phyloP scores from a whole-genome alignment of 2,113 vertebrate genomes.

The Pogona vitticeps region DNA sequence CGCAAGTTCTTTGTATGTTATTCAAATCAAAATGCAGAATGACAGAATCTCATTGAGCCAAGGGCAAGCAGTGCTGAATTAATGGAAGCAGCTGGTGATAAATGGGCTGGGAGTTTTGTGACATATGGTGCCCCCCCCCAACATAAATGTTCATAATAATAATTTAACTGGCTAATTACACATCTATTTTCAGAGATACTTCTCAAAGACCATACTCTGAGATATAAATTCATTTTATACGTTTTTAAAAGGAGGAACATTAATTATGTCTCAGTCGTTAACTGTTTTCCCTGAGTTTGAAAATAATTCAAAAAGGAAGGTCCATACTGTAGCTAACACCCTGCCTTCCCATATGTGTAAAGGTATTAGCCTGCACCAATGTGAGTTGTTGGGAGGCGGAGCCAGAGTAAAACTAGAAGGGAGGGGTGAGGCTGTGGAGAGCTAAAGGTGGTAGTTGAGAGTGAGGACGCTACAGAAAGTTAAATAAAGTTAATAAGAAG shows the following conservation, averaged over 20 bases:
- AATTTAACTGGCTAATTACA: constrained; percentile 72
- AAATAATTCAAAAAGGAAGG: neutral
- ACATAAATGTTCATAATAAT: constrained; percentile 73
- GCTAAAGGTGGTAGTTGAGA: too few species aligned
- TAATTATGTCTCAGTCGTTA: constrained; percentile 67
- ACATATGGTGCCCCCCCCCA: constrained; percentile 71
- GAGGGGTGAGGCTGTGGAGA: too few species aligned
- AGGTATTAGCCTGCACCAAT: too few species aligned
- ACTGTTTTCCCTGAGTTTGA: constrained; percentile 37
- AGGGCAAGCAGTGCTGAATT: constrained; percentile 64
- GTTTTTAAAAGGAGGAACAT: constrained; percentile 56
- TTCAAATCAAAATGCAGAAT: constrained; percentile 60
- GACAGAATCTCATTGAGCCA: constrained; percentile 53
- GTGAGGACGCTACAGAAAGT: too few species aligned
- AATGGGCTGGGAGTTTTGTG: constrained; percentile 66
- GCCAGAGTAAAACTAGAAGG: too few species aligned
- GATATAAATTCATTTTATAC: constrained; percentile 70
- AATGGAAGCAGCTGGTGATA: constrained; percentile 70
- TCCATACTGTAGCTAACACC: too few species aligned
- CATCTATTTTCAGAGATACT: constrained; percentile 54
- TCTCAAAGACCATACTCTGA: constrained; percentile 72
- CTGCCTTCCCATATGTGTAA: too few species aligned
- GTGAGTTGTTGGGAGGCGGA: too few species aligned
- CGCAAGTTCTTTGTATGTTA: constrained; percentile 52
- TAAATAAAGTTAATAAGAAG: too few species aligned